Percentiles rank a stretch among this genome's conserved stretches.
Evolutionary conservation across 2,113 vertebrate genomes (phyloP).

Genomic region (Hiodon tergisus): DNA sequence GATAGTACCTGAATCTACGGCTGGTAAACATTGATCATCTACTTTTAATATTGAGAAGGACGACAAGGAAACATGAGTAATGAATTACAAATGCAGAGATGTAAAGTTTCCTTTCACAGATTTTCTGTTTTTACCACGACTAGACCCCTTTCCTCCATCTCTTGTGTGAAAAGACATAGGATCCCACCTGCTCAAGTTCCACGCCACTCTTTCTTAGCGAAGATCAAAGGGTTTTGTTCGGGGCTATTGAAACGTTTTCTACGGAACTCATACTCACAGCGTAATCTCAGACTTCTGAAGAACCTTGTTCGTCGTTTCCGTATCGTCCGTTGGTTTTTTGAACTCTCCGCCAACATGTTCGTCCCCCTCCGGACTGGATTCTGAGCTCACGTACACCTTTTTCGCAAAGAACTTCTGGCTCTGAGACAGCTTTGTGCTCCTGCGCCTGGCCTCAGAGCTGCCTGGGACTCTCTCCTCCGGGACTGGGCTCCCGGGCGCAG

Average conservation of each 20-base stretch:
- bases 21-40: too few relatives aligned
- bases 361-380: conserved; percentile 34
- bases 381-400: conserved; percentile 36
- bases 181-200: not conserved
- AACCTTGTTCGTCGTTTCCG: conserved; percentile 22
- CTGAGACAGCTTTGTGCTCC: conserved; percentile 54
- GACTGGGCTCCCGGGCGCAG: conserved; percentile 15
- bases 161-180: not conserved
- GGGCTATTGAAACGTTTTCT: not conserved
- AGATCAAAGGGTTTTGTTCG: not conserved
- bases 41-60: too few relatives aligned
- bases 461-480: conserved; percentile 22
- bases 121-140: not conserved
- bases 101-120: not conserved
- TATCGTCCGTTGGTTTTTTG: conserved; percentile 13
- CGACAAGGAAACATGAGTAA: too few relatives aligned
- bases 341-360: conserved; percentile 10
- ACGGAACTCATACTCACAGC: conserved; percentile 48
- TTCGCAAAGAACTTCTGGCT: conserved; percentile 45
- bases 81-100: not conserved
- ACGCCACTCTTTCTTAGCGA: not conserved
- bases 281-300: conserved; percentile 33
- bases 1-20: too few relatives aligned
- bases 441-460: conserved; percentile 41
- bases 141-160: not conserved